Base-by-base conservation (phyloP, 2,797 vertebrate genomes). In the Anas georgica region DNA sequence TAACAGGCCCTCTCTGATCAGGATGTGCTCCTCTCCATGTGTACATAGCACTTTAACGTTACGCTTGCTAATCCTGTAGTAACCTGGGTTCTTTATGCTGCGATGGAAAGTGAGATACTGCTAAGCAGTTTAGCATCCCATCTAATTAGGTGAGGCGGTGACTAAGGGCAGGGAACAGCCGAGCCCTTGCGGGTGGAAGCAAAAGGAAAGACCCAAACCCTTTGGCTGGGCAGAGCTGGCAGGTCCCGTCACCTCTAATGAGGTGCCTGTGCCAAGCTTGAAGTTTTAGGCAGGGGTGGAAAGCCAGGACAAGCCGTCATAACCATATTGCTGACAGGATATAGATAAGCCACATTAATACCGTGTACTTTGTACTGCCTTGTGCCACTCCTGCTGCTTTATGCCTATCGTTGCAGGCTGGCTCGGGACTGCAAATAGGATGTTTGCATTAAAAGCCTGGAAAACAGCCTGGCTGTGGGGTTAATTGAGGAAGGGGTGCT, bases 51-150 rank as follows among this genome's bases (percentile, higher is more conserved):
- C 86, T 82, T 88, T 35, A 73, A 73, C 22, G 59, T 82, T 93
- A 54, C 2, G 26, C 81, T 88, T 67, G 33, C 48, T 96, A 94
- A 95, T 97, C 91, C 83, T 74, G 58, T 64, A 91, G 86, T 92
- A 94, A 88, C 87, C 83, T 84, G 90, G 81, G 35, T 78, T 94
- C 88, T 72, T 90, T 92, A 73, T 3, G 31, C 88, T 11, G 20
- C 0, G 12, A 37, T 89, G 92, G 93, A 95, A 95, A 96, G 95
- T 96, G 93, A 96, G 94, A 88, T 88, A 92, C 83, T 23, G 62
- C 86, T 94, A 96, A 94, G 90, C 91, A 88, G 91, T 92, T 96
- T 94, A 95, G 83, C 25, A 89, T 96, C 73, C 91, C 91, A 33
- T 85, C 78, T 94, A 7, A 95, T 94, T 83, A 94, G 86, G 78